Evolutionary conservation across 2,113 vertebrate genomes (phyloP).

Genomic region (Xenopus borealis): DNA sequence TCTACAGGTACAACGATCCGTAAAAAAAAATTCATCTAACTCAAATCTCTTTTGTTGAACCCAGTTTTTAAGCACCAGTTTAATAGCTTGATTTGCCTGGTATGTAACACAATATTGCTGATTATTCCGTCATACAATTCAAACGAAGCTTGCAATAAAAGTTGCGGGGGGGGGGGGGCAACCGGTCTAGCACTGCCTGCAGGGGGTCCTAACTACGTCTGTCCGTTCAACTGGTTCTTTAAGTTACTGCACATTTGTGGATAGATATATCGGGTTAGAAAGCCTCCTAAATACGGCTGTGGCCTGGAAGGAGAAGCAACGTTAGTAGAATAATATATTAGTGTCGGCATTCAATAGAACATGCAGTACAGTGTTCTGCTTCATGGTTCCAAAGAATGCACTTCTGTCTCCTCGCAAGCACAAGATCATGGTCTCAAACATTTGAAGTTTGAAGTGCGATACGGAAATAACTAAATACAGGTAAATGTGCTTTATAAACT

Average conservation of each 20-base stretch:
- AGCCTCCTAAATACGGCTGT: constrained; percentile 62
- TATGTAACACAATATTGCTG: neutral
- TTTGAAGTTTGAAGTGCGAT: constrained; percentile 37
- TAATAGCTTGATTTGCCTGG: neutral
- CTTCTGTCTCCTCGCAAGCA: constrained; percentile 49
- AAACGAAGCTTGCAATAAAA: neutral
- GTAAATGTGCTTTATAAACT: constrained; percentile 55
- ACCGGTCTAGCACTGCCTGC: neutral
- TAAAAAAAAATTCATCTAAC: no score
- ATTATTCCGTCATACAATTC: neutral
- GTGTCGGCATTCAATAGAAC: constrained; percentile 54
- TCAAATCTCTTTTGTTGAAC: no score
- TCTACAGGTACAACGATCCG: no score
- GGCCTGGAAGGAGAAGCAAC: constrained; percentile 52
- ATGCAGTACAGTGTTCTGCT: constrained; percentile 58
- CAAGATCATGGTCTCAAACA: constrained; percentile 40
- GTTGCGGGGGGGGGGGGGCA: neutral
- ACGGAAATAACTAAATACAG: constrained; percentile 26
- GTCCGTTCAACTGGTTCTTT: neutral
- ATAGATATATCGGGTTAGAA: constrained; percentile 47
- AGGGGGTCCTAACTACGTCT: neutral
- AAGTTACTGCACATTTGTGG: neutral
- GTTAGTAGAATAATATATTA: constrained; percentile 50
- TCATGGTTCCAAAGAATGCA: constrained; percentile 65
- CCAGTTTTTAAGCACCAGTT: neutral